A percentile compares a stretch with the other conserved stretches of the same genome.
These are phyloP conservation scores for Pharmacophagus antenor DNA, from an alignment of 2,888 invertebrate species.

Conservation along the genomic window DNA sequence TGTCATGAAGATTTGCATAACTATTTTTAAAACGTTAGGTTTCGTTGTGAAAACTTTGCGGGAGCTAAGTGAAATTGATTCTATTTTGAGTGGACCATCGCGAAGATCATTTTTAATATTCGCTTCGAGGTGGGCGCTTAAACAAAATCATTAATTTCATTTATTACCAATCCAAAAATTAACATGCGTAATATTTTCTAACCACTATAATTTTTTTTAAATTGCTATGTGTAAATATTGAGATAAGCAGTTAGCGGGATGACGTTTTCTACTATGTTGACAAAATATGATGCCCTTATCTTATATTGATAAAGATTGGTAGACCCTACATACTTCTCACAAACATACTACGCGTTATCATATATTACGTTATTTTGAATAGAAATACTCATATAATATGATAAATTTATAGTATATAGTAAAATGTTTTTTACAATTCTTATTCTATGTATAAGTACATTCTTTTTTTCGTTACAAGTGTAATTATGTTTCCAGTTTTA, in stretches of 20 bases:
- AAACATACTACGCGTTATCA: conserved; percentile 31
- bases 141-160: conserved; percentile 50
- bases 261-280: conserved; percentile 31
- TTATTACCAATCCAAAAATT: conserved; percentile 30
- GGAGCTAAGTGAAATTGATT: conserved; percentile 47
- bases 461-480: too few relatives aligned
- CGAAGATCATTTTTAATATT: conserved; percentile 56
- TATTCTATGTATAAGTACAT: neutral
- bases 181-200: conserved; percentile 30
- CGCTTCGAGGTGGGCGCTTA: conserved; percentile 41
- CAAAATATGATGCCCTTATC: conserved; percentile 27
- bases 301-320: conserved; percentile 31
- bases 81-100: conserved; percentile 72
- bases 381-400: neutral
- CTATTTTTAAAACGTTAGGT: conserved; percentile 13
- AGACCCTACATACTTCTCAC: conserved; percentile 26
- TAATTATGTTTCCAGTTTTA: too few relatives aligned
- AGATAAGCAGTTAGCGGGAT: conserved; percentile 4
- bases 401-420: neutral
- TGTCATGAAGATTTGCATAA: conserved; percentile 4
- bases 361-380: conserved; percentile 11
- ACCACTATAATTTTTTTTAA: conserved; percentile 30
- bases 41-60: conserved; percentile 48
- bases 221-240: conserved; percentile 30
- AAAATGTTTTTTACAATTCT: neutral